Evolutionary conservation across 2,113 vertebrate genomes (phyloP), one percentile per base, ranked within the genome.

Genomic region (Thinocorus orbignyianus): DNA sequence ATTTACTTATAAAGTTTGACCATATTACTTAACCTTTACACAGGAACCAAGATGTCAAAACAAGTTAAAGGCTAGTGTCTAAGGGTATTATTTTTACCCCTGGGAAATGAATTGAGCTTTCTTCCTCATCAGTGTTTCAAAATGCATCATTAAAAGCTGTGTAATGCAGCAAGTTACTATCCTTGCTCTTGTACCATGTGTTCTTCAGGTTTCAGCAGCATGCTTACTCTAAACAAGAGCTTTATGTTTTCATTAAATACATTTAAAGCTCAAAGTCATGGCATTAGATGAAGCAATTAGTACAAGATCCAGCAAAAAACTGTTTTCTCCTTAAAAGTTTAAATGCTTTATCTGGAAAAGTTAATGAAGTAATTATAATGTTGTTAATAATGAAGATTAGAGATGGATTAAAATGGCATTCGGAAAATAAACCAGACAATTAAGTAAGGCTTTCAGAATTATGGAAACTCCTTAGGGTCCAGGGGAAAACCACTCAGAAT

Each of bases 1-100:
- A 95, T 92, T 92, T 93, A 68, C 86, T 90, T 96, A 96, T 86
- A 95, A 94, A 94, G 96, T 93, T 72, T 92, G 88, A 94, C 93
- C 86, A 79, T 84, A 57, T 90, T 92, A 95, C 88, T 96, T 94
- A 94, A 96, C 82, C 76, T 95, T 93, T 96, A 79, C 52, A 84
- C 30, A 71, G 48, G 91, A 95, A 90, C 88, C 96, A 95, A 94
- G 72, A 91, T 93, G 82, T 93, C 88, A 91, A 96, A 96, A 92
- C 80, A 91, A 86, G 60, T 86, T 91, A 92, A 86, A 95, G 65
- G 60, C 76, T 41, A 70, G 76, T 30, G 54, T 88, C 77, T 92
- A 68, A 71, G 52, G 69, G 69, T 88, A 94, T 92, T 96, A 84
- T 79, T 94, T 95, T 86, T 90, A 92, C 72, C 44, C 61, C 57